phyloP scores from a whole-genome alignment of 2,888 invertebrate genomes.

The Eulithis prunata region DNA sequence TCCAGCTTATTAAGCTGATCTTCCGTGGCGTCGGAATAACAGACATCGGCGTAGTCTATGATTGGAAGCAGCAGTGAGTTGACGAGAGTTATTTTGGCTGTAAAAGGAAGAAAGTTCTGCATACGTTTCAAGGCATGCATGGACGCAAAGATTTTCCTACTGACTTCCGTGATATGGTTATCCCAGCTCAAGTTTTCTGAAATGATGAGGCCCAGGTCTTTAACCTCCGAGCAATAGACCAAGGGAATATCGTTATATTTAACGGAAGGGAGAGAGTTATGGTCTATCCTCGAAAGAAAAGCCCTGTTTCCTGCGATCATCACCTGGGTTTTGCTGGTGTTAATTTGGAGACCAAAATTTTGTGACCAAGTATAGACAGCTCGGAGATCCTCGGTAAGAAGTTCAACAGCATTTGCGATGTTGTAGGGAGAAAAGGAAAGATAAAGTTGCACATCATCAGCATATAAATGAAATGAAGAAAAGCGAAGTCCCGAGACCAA shows the following conservation, averaged over 20 bases:
- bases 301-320: background rate
- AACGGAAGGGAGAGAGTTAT: background rate
- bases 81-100: background rate
- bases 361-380: background rate
- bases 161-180: background rate
- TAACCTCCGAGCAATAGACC: background rate
- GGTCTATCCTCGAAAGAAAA: background rate
- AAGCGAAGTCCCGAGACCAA: background rate
- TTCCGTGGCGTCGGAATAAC: background rate
- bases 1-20: background rate
- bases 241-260: background rate
- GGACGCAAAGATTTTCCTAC: background rate
- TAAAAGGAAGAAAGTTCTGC: background rate
- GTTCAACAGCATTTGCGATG: background rate
- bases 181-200: background rate
- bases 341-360: background rate
- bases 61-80: background rate
- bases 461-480: background rate
- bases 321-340: background rate
- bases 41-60: background rate
- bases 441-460: background rate
- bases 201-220: background rate
- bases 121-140: no score
- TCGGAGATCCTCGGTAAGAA: background rate
- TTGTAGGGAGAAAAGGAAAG: background rate